Percentiles rank a stretch among this genome's conserved stretches.
Evolutionary conservation across 2,797 vertebrate species (phyloP).

Genomic region (Sorex maritimensis): DNA sequence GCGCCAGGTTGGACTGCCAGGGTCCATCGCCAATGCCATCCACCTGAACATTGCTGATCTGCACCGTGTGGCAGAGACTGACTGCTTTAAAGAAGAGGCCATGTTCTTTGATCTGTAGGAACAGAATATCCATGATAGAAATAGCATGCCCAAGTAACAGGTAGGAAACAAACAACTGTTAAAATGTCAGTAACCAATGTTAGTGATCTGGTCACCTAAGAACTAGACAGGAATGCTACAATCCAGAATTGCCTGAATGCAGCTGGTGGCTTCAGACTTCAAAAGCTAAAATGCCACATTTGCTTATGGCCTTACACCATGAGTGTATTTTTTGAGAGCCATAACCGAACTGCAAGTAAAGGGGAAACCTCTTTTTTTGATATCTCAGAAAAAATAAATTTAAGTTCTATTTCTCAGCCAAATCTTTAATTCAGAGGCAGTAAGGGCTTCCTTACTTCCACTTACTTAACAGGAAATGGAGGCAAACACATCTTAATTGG

Average conservation of each 20-base stretch:
- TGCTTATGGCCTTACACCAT: not conserved
- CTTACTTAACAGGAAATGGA: not conserved
- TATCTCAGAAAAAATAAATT: constrained; percentile 14
- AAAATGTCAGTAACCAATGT: constrained; percentile 17
- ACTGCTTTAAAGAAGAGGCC: constrained; percentile 97
- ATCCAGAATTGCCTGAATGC: not conserved
- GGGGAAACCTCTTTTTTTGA: not conserved
- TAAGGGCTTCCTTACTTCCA: constrained; percentile 19
- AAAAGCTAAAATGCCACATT: constrained; percentile 8
- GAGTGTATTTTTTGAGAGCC: not conserved
- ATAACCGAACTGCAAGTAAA: not conserved
- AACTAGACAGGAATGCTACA: constrained; percentile 4
- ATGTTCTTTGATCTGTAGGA: constrained; percentile 93
- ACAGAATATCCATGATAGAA: constrained; percentile 66
- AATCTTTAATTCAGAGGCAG: constrained; percentile 2
- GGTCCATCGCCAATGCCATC: constrained; percentile 93
- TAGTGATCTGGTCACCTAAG: constrained; percentile 10
- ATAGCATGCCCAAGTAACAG: not conserved
- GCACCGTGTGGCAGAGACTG: constrained; percentile 98
- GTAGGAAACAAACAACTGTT: not conserved
- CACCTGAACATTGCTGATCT: constrained; percentile 95
- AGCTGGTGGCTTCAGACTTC: constrained; percentile 8
- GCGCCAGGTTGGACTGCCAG: constrained; percentile 92
- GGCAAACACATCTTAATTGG: not conserved
- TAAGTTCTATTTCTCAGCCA: constrained; percentile 47